A percentile compares a stretch with the other conserved stretches of the same genome.
These are phyloP conservation scores for Argyrosomus regius DNA, from an alignment of 2,797 vertebrate species.

Conservation along the genomic window DNA sequence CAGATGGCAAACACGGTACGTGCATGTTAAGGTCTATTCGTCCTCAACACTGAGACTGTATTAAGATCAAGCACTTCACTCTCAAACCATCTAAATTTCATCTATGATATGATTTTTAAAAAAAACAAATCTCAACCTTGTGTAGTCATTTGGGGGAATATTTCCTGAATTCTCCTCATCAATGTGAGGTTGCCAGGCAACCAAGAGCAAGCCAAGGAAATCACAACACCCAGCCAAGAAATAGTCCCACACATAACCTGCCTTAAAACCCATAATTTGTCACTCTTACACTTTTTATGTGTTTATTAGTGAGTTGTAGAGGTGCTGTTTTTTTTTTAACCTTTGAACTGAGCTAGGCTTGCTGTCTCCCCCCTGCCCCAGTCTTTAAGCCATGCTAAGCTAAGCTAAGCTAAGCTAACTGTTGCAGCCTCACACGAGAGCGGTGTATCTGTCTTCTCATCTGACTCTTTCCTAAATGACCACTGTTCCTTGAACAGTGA, in stretches of 20 bases:
- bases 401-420: not conserved
- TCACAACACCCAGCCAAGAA: not conserved
- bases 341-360: not conserved
- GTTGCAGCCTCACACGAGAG: not conserved
- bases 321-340: not conserved
- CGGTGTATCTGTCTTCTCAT: not conserved
- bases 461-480: not conserved
- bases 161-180: not conserved
- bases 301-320: not conserved
- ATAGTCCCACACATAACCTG: not conserved
- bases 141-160: not conserved
- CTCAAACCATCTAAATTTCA: not conserved
- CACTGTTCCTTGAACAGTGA: not conserved
- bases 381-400: not conserved
- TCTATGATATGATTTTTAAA: no score
- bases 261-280: not conserved
- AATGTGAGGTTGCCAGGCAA: not conserved
- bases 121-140: no score
- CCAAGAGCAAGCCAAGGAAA: not conserved
- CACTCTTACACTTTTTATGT: not conserved
- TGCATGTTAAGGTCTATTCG: not conserved
- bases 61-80: not conserved
- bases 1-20: slow-evolving; percentile 96
- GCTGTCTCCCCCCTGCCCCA: not conserved
- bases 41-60: not conserved